These are phyloP conservation scores for Vombatus ursinus DNA, from an alignment of 2,113 vertebrate species.

Conservation along the genomic window DNA sequence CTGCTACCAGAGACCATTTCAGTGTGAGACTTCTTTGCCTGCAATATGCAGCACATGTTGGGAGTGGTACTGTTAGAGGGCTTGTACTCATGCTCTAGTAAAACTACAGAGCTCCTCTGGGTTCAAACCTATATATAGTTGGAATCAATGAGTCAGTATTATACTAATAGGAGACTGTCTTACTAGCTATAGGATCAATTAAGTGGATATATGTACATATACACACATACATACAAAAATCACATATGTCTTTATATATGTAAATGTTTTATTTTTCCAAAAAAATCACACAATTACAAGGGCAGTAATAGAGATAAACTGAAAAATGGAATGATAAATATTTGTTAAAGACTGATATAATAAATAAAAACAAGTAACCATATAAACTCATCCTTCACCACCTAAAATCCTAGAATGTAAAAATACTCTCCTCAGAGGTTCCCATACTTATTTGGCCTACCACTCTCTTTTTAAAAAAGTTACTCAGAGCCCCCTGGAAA, in stretches of 20 bases:
- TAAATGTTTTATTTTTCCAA: constrained; percentile 97
- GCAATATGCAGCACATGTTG: background rate
- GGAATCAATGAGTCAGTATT: background rate
- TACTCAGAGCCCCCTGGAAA: no score
- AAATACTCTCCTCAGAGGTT: constrained; percentile 82
- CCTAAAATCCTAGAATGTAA: constrained; percentile 87
- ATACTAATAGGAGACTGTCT: background rate
- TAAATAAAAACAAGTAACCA: constrained; percentile 92
- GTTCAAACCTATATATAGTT: background rate
- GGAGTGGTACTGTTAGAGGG: no score
- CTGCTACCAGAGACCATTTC: background rate
- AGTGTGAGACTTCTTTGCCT: background rate
- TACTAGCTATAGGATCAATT: background rate
- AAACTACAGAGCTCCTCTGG: background rate
- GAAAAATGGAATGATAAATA: constrained; percentile 88
- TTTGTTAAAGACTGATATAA: constrained; percentile 90
- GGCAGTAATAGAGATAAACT: constrained; percentile 91
- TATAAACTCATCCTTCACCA: constrained; percentile 88
- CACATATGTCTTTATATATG: constrained; percentile 16
- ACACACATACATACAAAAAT: no score
- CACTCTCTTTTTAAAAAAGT: no score
- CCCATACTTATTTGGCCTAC: no score
- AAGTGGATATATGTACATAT: background rate
- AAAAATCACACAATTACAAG: constrained; percentile 93
- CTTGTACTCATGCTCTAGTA: background rate